phyloP scores from a whole-genome alignment of 2,888 invertebrate species.

The Ormyrus labotus region DNA sequence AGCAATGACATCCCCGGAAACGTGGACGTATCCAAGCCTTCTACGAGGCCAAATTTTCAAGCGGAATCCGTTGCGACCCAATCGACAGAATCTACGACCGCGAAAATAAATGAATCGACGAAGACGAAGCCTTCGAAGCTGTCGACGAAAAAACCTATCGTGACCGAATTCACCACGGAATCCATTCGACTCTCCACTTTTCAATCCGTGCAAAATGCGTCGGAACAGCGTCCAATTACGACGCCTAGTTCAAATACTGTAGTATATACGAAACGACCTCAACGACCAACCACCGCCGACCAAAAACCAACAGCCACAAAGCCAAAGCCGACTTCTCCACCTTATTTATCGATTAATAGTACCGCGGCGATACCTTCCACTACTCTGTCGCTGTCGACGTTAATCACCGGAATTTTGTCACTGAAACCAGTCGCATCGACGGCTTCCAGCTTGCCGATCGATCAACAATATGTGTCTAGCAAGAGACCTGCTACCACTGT shows the following conservation, averaged over 20 bases:
- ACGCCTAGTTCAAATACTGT: constrained; percentile 5
- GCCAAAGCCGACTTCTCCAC: constrained; percentile 20
- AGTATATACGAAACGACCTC: background rate
- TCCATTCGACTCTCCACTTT: constrained; percentile 80
- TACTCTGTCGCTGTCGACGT: background rate
- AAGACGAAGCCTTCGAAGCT: constrained; percentile 50
- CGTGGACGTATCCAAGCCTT: constrained; percentile 60
- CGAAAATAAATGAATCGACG: constrained; percentile 60
- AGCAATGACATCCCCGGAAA: constrained; percentile 69
- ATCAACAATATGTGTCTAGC: background rate
- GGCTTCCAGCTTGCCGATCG: no score
- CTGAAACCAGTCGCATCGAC: background rate
- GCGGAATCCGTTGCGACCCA: constrained; percentile 47
- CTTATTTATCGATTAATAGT: background rate
- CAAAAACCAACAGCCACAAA: background rate
- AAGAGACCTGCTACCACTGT: constrained; percentile 4
- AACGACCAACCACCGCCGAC: constrained; percentile 10
- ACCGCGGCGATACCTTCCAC: background rate
- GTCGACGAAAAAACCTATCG: constrained; percentile 55
- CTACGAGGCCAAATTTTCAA: constrained; percentile 46
- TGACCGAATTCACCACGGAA: constrained; percentile 50
- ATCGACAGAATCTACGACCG: constrained; percentile 59
- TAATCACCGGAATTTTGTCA: background rate
- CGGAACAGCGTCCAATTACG: constrained; percentile 60
- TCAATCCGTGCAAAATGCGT: constrained; percentile 81